Evolutionary conservation across 2,113 vertebrate genomes (phyloP).

Genomic region (Dryoscopus gambensis): DNA sequence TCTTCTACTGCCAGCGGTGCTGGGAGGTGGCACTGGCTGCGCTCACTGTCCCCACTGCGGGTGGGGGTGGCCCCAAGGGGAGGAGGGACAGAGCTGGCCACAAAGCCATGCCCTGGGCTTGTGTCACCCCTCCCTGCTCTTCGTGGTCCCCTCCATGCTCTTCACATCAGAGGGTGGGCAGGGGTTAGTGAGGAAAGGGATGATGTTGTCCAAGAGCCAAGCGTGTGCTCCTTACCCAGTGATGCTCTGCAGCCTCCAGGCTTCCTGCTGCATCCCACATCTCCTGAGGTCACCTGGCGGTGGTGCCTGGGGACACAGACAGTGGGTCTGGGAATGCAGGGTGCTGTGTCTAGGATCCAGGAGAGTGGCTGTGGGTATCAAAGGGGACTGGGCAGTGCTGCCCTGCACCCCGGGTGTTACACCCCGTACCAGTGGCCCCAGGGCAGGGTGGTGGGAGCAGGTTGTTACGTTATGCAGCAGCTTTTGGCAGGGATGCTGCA

Average conservation of each 20-base stretch:
- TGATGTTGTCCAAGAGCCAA: background rate
- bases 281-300: accelerated
- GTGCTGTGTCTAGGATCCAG: background rate
- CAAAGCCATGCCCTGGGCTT: background rate
- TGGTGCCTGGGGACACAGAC: background rate
- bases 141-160: background rate
- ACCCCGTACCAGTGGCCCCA: no score
- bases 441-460: accelerated
- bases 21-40: background rate
- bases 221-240: background rate
- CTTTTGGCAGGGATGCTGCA: background rate
- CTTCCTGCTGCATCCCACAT: background rate
- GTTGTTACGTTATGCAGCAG: background rate
- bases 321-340: background rate
- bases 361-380: background rate
- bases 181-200: background rate
- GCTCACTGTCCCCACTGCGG: accelerated
- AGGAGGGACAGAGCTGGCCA: background rate
- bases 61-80: background rate
- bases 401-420: background rate
- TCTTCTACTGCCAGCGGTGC: background rate
- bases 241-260: background rate
- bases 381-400: background rate
- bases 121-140: background rate
- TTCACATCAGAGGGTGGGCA: accelerated